Evolutionary conservation across 2,797 vertebrate species (phyloP).

Genomic region (Pangasius larnaudii): DNA sequence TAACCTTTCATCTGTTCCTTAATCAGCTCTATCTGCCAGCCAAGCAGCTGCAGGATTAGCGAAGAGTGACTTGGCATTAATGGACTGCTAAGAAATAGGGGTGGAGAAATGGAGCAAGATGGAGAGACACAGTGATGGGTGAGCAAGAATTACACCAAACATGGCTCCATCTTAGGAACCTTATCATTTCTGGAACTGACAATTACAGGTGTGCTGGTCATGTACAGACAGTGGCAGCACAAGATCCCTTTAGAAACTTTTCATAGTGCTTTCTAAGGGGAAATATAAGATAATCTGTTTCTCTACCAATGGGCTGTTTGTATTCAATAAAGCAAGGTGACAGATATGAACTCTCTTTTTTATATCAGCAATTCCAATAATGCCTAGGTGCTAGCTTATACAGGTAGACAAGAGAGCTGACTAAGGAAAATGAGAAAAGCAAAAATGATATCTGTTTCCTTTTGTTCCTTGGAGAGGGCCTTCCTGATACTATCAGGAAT

Average conservation of each 20-base stretch:
- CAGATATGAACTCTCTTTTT: background rate
- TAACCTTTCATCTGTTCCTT: conserved; percentile 68
- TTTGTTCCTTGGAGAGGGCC: background rate
- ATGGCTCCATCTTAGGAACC: background rate
- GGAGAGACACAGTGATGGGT: background rate
- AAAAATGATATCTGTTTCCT: background rate
- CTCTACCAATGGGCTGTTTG: background rate
- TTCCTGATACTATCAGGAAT: conserved; percentile 13
- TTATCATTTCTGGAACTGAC: conserved; percentile 26
- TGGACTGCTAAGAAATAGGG: conserved; percentile 51
- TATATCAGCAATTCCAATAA: background rate
- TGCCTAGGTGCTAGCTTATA: background rate
- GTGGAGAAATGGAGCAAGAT: conserved; percentile 34
- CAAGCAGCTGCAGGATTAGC: conserved; percentile 59
- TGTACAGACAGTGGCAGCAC: background rate
- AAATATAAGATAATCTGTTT: background rate
- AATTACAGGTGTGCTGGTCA: conserved; percentile 1
- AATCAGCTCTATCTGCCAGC: conserved; percentile 63
- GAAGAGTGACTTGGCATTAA: conserved; percentile 62
- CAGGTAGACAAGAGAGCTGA: background rate
- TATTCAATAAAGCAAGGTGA: background rate
- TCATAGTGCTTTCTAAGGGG: background rate
- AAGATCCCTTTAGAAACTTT: background rate
- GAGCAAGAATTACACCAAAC: conserved; percentile 11
- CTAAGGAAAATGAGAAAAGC: background rate